Evolutionary conservation across 2,797 vertebrate genomes (phyloP), one percentile per base, ranked within the genome.

Genomic region (Sebastes taczanowskii): DNA sequence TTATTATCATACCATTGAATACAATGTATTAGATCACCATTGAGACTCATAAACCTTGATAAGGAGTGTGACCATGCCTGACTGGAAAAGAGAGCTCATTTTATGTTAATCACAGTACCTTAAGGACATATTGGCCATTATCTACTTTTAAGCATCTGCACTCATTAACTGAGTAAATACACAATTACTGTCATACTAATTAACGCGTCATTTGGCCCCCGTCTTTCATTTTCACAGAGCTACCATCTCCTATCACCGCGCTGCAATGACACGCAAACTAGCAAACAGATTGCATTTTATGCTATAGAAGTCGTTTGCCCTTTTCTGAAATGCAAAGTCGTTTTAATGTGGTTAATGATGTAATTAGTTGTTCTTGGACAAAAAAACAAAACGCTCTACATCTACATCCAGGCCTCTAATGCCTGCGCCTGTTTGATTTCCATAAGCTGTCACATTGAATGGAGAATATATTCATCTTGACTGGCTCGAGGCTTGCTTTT

Each of bases 131-230:
- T 74, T 83, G 80, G 53, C 74, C 86, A 82, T 94, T 93, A 92
- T 93, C 89, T 90, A 78, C 89, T 86, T 89, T 84, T 78, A 89
- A 89, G 90, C 91, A 93, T 94, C 92, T 89, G 89, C 83, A 83
- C 89, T 89, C 91, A 93, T 95, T 94, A 94, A 80, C 72, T 80
- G 81, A 85, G 81, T 89, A 93, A 93, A 95, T 90, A 91, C 86
- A 90, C 90, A 93, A 94, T 94, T 91, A 91, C 87, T 81, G 89
- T 86, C 88, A 74, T 58, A 29, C 74, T 93, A 94, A 94, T 94
- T 93, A 92, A 93, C 59, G 72, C 79, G 84, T 91, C 80, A 85
- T 91, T 90, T 91, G 68, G 87, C 63, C 74, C 42, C 72, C 16
- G 58, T 92, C 84, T 89, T 90, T 85, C 61, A 88, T 87, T 92